Evolutionary conservation across 1,140 invertebrate genomes (phyloP), one percentile per base, ranked within the genome.

Genomic region (Protaetia brevitarsis): DNA sequence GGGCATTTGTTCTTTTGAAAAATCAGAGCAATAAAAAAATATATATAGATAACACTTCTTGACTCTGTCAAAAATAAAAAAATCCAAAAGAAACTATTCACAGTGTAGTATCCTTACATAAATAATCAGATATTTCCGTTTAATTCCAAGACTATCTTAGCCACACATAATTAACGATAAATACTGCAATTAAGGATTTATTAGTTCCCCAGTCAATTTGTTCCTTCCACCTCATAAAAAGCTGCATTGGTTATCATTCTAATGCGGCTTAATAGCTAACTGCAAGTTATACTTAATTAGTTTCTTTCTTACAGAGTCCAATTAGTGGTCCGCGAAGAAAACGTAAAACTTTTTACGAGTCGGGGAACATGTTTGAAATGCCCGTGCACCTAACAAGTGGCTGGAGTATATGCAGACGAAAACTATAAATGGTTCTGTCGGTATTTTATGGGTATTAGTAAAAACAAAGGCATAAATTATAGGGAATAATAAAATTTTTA

Each of bases 401-500:
- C 26, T 51, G n/a, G n/a, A n/a, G n/a, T 23, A 51, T 16, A 51
- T 51, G 11, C 41, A 51, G 41, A 51, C 41, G 16, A 51, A 19
- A 51, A 16, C 13, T 51, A 51, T 51, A 51, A 51, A 51, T 23
- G 11, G 41, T 51, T 19, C 26, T 51, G 41, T 23, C 11, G 41
- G 41, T 23, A 51, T 51, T 51, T 51, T 51, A 51, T 19, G 41
- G 11, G 41, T 23, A 51, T 51, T 51, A 51, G 19, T 51, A 51
- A 51, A 51, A 51, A 51, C 41, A 51, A 51, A 51, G 16, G 41
- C 41, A 51, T 51, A 51, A 51, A 51, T 51, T 51, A 51, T 51
- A 51, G 16, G 6, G 19, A 19, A 19, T 51, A 51, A 51, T 51
- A 23, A 51, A 51, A 51, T 51, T 51, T 51, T 51, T 51, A 51